Base-by-base conservation (phyloP, 2,797 vertebrate genomes). In the Florisuga fusca region DNA sequence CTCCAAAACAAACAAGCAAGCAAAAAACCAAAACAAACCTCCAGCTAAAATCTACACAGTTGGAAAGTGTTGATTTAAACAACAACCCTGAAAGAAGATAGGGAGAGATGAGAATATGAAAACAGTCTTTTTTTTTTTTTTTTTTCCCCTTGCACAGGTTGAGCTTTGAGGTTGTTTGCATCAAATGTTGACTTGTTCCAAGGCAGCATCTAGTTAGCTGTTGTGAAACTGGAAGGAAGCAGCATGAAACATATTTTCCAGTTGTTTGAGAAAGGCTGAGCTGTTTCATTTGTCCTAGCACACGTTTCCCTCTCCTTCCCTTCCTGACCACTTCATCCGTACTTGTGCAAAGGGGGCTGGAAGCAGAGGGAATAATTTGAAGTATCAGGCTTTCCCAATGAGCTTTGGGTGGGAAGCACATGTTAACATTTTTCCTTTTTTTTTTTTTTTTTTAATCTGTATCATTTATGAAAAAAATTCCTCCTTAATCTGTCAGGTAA, bases 31-130 rank as follows among this genome's bases (percentile, higher is more conserved):
- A 53, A 29, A 9, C 88, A 75, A 82, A 29, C 58, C 84, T 92
- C 79, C 88, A 95, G 88, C 91, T 93, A 93, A 92, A 96, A 94
- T 76, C 92, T 84, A 84, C 79, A 27, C 87, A 67, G 91, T 90
- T 84, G 94, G 69, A 78, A 96, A 93, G 71, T 79, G 94, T 67
- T 84, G 85, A 96, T 94, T 95, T 94, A 93, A 96, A 95, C 76
- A 94, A 96, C 87, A 94, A 63, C 80, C 83, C 91, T 38, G 76
- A 92, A 96, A 92, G 46, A 69, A 90, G 87, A 89, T 2, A 72
- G 79, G 41, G 68, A 92, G 72, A 92, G 69, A 34, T 34, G 15
- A 68, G 87, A 95, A 86, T 58, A 59, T 13, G 48, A 89, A 84
- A 95, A 81, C 33, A 66, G 54, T 55, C 27, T 68, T 73, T 63